phyloP scores from a whole-genome alignment of 2,888 invertebrate species.

The Taenaris catops region DNA sequence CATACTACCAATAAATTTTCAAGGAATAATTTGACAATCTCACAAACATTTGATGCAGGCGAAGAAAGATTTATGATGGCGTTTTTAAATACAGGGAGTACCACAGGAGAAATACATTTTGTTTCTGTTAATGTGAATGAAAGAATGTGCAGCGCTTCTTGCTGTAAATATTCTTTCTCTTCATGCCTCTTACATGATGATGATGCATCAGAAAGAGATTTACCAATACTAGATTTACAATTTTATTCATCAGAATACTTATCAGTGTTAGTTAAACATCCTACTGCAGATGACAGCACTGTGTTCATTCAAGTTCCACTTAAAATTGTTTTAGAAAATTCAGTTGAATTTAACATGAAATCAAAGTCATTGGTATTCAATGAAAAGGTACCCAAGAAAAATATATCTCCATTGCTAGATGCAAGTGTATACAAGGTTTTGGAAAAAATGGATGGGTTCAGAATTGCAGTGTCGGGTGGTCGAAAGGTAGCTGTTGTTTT shows the following conservation, averaged over 20 bases:
- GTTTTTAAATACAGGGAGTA: slow-evolving; percentile 56
- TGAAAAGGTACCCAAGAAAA: slow-evolving; percentile 66
- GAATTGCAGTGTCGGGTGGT: slow-evolving; percentile 91
- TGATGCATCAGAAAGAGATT: slow-evolving; percentile 34
- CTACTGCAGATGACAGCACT: slow-evolving; percentile 52
- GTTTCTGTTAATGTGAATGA: slow-evolving; percentile 68
- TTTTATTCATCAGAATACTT: slow-evolving; percentile 87
- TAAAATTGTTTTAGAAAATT: slow-evolving; percentile 67
- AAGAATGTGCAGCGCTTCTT: slow-evolving; percentile 56
- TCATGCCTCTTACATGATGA: slow-evolving; percentile 50
- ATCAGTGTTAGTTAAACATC: slow-evolving; percentile 84
- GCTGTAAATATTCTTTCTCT: slow-evolving; percentile 76
- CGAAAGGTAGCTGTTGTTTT: slow-evolving; percentile 91
- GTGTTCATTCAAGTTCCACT: slow-evolving; percentile 72
- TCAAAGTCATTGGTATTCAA: slow-evolving; percentile 56
- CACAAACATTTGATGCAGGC: slow-evolving; percentile 68
- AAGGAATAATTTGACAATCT: slow-evolving; percentile 51
- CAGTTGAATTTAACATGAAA: slow-evolving; percentile 52
- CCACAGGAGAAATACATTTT: slow-evolving; percentile 67
- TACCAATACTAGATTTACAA: slow-evolving; percentile 82
- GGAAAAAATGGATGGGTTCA: slow-evolving; percentile 83
- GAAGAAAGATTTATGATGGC: slow-evolving; percentile 74
- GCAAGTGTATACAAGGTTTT: slow-evolving; percentile 77
- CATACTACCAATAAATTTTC: slow-evolving; percentile 39
- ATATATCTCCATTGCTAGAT: slow-evolving; percentile 75